Evolutionary conservation across 2,797 vertebrate species (phyloP).

Genomic region (Simalia tracyae): DNA sequence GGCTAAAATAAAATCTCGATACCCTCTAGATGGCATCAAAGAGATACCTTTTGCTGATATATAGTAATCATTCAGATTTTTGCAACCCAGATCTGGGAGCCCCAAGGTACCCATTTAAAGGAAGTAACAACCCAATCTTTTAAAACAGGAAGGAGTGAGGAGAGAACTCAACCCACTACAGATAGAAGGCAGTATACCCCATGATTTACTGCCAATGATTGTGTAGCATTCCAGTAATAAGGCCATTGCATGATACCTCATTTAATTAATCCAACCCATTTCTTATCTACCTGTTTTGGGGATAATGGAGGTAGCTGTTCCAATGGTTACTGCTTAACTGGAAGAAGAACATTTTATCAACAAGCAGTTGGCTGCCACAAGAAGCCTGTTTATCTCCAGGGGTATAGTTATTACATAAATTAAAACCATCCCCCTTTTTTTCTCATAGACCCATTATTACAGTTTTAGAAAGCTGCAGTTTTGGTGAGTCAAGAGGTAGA

Average conservation of each 20-base stretch:
- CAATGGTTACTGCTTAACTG: not conserved
- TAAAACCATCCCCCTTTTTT: not conserved
- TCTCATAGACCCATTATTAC: not conserved
- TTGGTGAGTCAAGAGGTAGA: not conserved
- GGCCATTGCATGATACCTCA: not conserved
- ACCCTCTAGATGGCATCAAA: not conserved
- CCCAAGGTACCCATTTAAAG: not conserved
- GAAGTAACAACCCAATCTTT: not conserved
- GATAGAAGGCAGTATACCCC: not conserved
- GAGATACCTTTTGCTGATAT: not conserved
- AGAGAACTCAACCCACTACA: not conserved
- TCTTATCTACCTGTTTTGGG: not conserved
- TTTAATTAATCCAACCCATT: not conserved
- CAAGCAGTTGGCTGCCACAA: not conserved
- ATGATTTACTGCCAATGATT: not conserved
- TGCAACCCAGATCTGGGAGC: not conserved
- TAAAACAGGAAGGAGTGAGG: not conserved
- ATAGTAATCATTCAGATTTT: not conserved
- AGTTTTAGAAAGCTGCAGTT: not conserved
- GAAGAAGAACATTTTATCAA: not conserved
- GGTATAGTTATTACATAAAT: not conserved
- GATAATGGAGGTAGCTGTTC: not conserved
- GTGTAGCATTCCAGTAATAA: not conserved
- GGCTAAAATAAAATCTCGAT: not conserved
- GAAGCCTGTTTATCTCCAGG: not conserved